Conservation (phyloP, 2,888 invertebrate species). For the Callyntrura sp. region DNA sequence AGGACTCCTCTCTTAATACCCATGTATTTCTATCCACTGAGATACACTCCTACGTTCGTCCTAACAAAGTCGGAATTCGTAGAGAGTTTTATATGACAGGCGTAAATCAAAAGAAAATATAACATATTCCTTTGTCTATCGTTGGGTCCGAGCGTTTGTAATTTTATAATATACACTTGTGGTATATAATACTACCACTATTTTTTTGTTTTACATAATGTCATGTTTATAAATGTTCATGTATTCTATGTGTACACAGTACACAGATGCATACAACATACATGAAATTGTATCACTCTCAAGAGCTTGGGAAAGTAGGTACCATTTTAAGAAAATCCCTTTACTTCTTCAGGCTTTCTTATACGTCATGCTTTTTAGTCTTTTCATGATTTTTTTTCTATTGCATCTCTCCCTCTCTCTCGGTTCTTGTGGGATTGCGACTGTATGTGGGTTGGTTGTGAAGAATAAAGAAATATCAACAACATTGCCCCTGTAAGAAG, state of each 20-base stretch:
- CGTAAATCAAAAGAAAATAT: slow-evolving; percentile 11
- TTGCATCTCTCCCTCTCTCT: slow-evolving; percentile 1
- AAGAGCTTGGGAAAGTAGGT: slow-evolving; percentile 27
- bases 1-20: background rate
- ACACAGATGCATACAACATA: background rate
- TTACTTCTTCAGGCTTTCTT: slow-evolving; percentile 21
- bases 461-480: slow-evolving; percentile 45
- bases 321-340: slow-evolving; percentile 45
- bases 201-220: background rate
- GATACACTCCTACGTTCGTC: too few species aligned
- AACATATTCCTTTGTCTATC: background rate
- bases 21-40: too few species aligned
- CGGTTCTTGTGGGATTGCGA: background rate
- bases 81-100: background rate
- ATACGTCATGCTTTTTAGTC: slow-evolving; percentile 30
- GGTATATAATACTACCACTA: background rate
- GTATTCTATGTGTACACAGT: background rate
- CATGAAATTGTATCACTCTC: too few species aligned
- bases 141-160: background rate
- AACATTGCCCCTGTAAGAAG: slow-evolving; percentile 48
- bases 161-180: background rate
- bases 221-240: background rate
- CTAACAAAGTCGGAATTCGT: too few species aligned
- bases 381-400: background rate
- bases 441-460: background rate